Base-by-base conservation (phyloP, 2,888 invertebrate genomes). In the Plemyria rubiginata region DNA sequence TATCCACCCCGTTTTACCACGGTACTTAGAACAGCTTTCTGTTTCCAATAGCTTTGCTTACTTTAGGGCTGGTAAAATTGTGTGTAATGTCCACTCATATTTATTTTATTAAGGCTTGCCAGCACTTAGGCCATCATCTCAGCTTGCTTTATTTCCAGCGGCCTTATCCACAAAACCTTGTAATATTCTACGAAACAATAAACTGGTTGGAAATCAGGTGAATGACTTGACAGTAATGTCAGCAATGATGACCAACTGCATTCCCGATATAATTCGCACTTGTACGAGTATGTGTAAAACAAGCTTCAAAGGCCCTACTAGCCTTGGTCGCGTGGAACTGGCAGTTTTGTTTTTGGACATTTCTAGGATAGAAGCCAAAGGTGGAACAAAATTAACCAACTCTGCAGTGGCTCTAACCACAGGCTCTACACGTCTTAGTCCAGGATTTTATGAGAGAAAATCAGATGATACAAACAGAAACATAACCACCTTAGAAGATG, bases 211-310 rank as follows among this genome's bases (percentile, higher is more conserved):
- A 51, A 48, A 29, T 50, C 59, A 60, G 70, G 67, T 67, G 67
- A 67, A 64, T 65, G 64, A 59, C 66, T 63, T 46, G 62, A 45
- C 62, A 56, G 52, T 15, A 43, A 40, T 40, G 40, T 43, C 43
- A 43, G 43, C 51, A 51, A 61, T 61, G 66, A 64, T 59, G 54
- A 59, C 54, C 52, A 46, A 66, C 66, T 59, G 59, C 68, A 68
- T 68, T 68, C 66, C 49, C 53, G 53, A 48, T 45, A 40, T 50
- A 16, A 65, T 29, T 57, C 32, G 45, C 60, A 50, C 45, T 13
- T 55, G 52, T 22, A 22, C 22, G 22, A 22, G 22, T 49, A 13
- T 41, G 9, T 45, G 45, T 45, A 45, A 16, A 45, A 45, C 45
- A 11, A 45, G 15, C 45, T 45, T 9, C 36, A 38, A 38, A 8